Evolutionary conservation across 1,140 invertebrate species (phyloP).

Genomic region (Drosophila gunungcola): DNA sequence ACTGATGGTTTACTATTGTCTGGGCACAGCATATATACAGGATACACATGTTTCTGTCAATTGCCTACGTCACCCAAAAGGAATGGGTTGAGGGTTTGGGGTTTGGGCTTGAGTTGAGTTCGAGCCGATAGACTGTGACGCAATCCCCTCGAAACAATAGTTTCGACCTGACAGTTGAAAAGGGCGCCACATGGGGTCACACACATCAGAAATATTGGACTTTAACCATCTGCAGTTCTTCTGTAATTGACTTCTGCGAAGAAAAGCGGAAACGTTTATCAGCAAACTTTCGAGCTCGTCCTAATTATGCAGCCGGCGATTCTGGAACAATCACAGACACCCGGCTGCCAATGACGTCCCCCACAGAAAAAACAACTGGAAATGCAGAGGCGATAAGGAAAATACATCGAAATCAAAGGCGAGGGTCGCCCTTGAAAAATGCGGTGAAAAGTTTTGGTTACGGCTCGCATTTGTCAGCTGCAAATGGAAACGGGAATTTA

Average conservation of each 20-base stretch:
- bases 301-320: slow-evolving; percentile 40
- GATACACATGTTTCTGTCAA: slow-evolving; percentile 51
- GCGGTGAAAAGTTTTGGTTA: slow-evolving; percentile 14
- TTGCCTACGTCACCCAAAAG: slow-evolving; percentile 48
- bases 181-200: slow-evolving; percentile 46
- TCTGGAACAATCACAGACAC: slow-evolving; percentile 26
- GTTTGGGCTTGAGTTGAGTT: not conserved
- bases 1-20: slow-evolving; percentile 80
- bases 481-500: slow-evolving; percentile 44
- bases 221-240: slow-evolving; percentile 34
- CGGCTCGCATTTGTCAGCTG: slow-evolving; percentile 39
- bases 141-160: slow-evolving; percentile 48
- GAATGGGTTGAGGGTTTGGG: slow-evolving; percentile 3
- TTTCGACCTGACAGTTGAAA: slow-evolving; percentile 44
- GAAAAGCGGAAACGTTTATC: slow-evolving; percentile 48
- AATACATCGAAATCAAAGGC: slow-evolving; percentile 22
- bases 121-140: slow-evolving; percentile 59
- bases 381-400: slow-evolving; percentile 34
- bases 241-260: slow-evolving; percentile 17
- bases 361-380: slow-evolving; percentile 19
- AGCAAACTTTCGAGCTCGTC: slow-evolving; percentile 27
- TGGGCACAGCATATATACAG: slow-evolving; percentile 48
- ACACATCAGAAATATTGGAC: slow-evolving; percentile 27
- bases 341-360: slow-evolving; percentile 17
- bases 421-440: slow-evolving; percentile 36